phyloP scores from a whole-genome alignment of 2,888 invertebrate genomes.

The Lissonota sp. region DNA sequence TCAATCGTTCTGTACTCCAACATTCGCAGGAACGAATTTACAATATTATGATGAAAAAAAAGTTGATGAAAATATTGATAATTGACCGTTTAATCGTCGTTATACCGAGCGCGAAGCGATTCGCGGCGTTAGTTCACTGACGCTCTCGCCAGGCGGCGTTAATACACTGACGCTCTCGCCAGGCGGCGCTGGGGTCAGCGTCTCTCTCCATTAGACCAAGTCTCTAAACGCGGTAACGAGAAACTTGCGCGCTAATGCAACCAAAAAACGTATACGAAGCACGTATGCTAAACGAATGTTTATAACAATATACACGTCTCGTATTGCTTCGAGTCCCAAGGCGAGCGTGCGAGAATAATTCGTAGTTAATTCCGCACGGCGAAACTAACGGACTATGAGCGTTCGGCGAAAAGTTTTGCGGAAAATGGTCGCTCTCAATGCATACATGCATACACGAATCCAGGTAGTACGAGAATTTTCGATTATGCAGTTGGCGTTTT shows the following conservation, averaged over 20 bases:
- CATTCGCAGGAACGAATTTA: too few relatives aligned
- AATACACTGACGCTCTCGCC: conserved; percentile 14
- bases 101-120: background rate
- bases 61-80: conserved; percentile 9
- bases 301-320: background rate
- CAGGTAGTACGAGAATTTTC: background rate
- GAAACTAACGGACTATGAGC: conserved; percentile 44
- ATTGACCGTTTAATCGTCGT: background rate
- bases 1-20: too few relatives aligned
- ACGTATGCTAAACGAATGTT: background rate
- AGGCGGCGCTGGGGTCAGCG: conserved; percentile 18
- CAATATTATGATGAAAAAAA: background rate
- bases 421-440: conserved; percentile 13
- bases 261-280: conserved; percentile 13
- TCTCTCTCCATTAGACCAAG: background rate
- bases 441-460: conserved; percentile 15
- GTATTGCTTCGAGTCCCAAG: background rate
- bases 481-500: conserved; percentile 28
- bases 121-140: background rate
- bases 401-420: conserved; percentile 52
- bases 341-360: conserved; percentile 35
- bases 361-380: conserved; percentile 44
- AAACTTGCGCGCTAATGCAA: background rate
- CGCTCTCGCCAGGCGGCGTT: background rate
- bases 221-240: conserved; percentile 16